Evolutionary conservation across 2,797 vertebrate genomes (phyloP), one percentile per base, ranked within the genome.

Genomic region (Melanotaenia nigrans): DNA sequence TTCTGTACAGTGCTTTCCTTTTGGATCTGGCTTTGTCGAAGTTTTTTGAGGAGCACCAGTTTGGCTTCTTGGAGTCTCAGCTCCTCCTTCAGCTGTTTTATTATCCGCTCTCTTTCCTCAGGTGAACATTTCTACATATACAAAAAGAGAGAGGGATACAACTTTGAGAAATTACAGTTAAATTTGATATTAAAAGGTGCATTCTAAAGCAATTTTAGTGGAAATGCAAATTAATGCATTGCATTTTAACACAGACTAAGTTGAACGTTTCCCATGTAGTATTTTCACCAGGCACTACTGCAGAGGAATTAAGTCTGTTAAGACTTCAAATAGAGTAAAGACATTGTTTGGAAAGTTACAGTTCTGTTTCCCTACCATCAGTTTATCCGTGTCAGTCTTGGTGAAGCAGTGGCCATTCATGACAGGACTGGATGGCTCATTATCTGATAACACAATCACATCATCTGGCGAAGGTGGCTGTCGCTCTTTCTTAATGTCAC

Each of bases 21-120:
- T 90, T 99, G 98, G 77, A 97, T 97, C 84, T 99, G 98, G 85
- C 98, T 99, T 81, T 99, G 98, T n/a, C 98, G 92, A 2, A 99
- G 86, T 65, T 99, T 99, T 87, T 99, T 99, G 28, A 99, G 91
- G 61, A 99, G 88, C 61, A 99, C 97, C 2, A 99, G 94, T 68
- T 98, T 99, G 66, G 98, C 98, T 91, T 99, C 98, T 85, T 99
- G 97, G 73, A 99, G 94, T 83, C 98, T 84, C 68, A 99, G 89
- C 82, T 99, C 97, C 79, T 99, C 97, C 83, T 97, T 96, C 49
- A 99, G 95, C 73, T 96, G 96, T 70, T 97, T 97, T 72, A 99
- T 99, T 85, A 99, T 94, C 18, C 87, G 91, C 78, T 97, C 97
- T 9, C 97, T 92, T 73, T 98, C 97, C 65, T 97, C 96, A 0